Evolutionary conservation across 2,113 vertebrate genomes (phyloP), one percentile per base, ranked within the genome.

Genomic region (Ellobius talpinus): DNA sequence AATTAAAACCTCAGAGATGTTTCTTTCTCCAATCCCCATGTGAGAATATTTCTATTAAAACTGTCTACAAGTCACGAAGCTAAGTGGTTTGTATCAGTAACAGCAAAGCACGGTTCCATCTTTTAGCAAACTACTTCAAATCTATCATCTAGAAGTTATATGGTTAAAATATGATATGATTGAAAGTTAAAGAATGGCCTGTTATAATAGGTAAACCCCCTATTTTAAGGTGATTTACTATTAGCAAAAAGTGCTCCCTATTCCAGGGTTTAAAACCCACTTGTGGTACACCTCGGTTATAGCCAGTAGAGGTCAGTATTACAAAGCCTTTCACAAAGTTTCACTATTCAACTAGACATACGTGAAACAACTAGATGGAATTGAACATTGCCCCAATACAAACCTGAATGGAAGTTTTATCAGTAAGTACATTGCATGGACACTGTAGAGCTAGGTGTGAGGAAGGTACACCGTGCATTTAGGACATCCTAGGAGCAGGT

Each of bases 231-330:
- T 88, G 86, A 85, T 94, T 97, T 21, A 91, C 17, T 74, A 96
- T 47, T 94, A 96, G 78, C 33, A 96, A 87, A 76, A 94, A 26
- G 5, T 29, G 11, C 73, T 33, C 31, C 29, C 39, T 31, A 29
- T 21, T 47, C 33, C 24, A 42, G 8, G 85, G 90, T 93, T 93
- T 84, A 86, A 93, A 96, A 92, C 63, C 26, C 74, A 95, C 31
- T 65, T 89, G 87, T 31, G 82, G 33, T 33, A 92, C 45, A 95
- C 12, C 65, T 88, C 17, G 92, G 89, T 77, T 93, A 93, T 52
- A 70, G 79, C 95, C 97, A 97, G 81, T 73, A 98, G 97, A 97
- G 96, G 97, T 95, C 96, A 6, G 97, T 96, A 84, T 50, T 89
- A 94, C 21, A 72, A 76, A 96, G 85, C 90, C 92, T 95, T 96